A percentile compares a stretch with the other conserved stretches of the same genome.
phyloP scores from a whole-genome alignment of 2,113 vertebrate species.

The Engraulis encrasicolus region DNA sequence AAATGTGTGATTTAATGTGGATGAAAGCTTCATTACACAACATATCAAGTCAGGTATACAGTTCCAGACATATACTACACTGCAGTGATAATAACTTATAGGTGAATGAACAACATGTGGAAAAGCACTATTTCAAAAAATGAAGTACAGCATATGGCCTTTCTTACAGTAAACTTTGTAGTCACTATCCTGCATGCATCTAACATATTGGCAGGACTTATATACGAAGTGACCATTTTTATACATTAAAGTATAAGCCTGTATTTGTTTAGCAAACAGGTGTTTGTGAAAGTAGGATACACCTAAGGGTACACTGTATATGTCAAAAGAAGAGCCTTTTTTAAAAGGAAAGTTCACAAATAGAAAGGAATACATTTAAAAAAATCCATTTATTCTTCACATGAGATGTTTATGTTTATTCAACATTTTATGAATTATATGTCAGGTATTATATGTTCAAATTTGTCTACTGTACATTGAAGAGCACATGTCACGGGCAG shows the following conservation, averaged over 20 bases:
- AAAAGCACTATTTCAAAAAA: background rate
- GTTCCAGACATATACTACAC: background rate
- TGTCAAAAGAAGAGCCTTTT: background rate
- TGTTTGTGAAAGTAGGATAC: background rate
- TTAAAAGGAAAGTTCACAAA: constrained; percentile 5
- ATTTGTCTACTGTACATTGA: constrained; percentile 72
- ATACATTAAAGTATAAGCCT: background rate
- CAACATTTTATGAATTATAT: constrained; percentile 52
- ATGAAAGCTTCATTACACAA: constrained; percentile 37
- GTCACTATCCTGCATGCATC: constrained; percentile 8
- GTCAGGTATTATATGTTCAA: constrained; percentile 61
- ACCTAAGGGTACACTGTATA: constrained; percentile 2
- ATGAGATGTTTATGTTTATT: constrained; percentile 30
- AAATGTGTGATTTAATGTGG: constrained; percentile 4
- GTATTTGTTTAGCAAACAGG: background rate
- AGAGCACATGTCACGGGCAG: constrained; percentile 48
- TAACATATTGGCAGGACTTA: background rate
- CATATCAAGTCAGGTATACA: background rate
- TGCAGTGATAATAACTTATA: background rate
- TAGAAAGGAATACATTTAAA: background rate
- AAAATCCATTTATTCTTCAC: constrained; percentile 50
- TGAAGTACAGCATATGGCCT: background rate
- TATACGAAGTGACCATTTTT: background rate
- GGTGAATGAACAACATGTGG: background rate
- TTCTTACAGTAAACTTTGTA: background rate